Evolutionary conservation across 2,113 vertebrate species (phyloP).

Genomic region (Tragelaphus buxtoni): DNA sequence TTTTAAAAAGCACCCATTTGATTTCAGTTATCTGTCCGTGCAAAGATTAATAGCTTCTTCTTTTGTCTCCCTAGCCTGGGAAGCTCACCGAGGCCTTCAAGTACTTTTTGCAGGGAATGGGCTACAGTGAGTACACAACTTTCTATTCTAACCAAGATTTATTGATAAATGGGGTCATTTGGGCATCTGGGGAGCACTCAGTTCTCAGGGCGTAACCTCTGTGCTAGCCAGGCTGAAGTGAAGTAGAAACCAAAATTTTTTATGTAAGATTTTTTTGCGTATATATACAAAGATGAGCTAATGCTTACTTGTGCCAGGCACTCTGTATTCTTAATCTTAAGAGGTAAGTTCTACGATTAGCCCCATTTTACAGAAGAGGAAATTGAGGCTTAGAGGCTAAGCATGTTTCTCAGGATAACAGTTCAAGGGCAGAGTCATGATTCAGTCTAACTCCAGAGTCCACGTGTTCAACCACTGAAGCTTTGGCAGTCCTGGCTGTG

Average conservation of each 20-base stretch:
- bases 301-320: not conserved
- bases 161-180: not conserved
- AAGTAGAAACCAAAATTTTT: not conserved
- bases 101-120: slow-evolving; percentile 98
- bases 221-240: not conserved
- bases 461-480: not conserved
- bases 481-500: not conserved
- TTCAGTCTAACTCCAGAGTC: not conserved
- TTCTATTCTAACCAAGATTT: not conserved
- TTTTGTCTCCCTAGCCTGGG: slow-evolving; percentile 80
- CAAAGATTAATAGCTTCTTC: slow-evolving; percentile 32
- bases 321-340: slow-evolving; percentile 14
- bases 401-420: not conserved
- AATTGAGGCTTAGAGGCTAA: not conserved
- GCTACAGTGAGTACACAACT: slow-evolving; percentile 89
- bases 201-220: not conserved
- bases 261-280: not conserved
- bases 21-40: not conserved
- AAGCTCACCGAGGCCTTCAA: slow-evolving; percentile 97
- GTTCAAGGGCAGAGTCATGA: not conserved
- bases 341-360: slow-evolving; percentile 19
- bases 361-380: not conserved
- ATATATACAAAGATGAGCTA: not conserved
- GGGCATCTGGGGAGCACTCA: not conserved
- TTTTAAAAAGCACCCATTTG: not conserved